These are phyloP conservation scores for Aphelenchoides besseyi DNA, from an alignment of 1,140 invertebrate species.

Conservation along the genomic window DNA sequence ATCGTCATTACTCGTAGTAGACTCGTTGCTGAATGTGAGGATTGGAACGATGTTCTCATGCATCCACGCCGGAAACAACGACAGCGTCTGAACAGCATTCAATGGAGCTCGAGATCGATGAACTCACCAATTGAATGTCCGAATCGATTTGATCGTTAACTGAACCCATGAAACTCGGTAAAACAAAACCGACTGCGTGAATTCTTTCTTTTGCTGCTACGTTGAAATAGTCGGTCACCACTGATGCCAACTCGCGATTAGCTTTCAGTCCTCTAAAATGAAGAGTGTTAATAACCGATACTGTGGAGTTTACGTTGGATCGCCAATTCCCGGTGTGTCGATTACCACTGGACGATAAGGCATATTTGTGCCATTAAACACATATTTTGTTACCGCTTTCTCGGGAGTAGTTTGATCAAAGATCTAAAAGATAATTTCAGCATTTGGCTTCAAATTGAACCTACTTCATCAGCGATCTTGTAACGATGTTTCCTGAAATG, in stretches of 20 bases:
- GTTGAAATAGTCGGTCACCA: constrained; percentile 25
- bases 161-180: constrained; percentile 19
- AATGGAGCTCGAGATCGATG: not conserved
- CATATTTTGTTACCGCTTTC: constrained; percentile 33
- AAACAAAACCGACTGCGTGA: constrained; percentile 25
- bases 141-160: constrained; percentile 23
- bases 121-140: constrained; percentile 21
- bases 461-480: constrained; percentile 30
- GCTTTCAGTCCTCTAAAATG: constrained; percentile 25
- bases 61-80: constrained; percentile 30
- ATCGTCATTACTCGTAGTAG: constrained; percentile 9
- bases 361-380: constrained; percentile 36
- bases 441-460: no score
- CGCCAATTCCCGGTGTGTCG: constrained; percentile 29
- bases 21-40: constrained; percentile 23
- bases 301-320: constrained; percentile 20
- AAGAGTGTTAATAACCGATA: not conserved
- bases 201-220: constrained; percentile 28
- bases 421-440: constrained; percentile 15
- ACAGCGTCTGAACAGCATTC: constrained; percentile 18
- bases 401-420: constrained; percentile 33
- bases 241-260: constrained; percentile 23
- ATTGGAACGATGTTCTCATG: constrained; percentile 30
- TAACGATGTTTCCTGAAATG: constrained; percentile 20
- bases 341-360: constrained; percentile 30